These are phyloP conservation scores for Hydropotes inermis DNA, from an alignment of 2,113 vertebrate species.

Conservation along the genomic window DNA sequence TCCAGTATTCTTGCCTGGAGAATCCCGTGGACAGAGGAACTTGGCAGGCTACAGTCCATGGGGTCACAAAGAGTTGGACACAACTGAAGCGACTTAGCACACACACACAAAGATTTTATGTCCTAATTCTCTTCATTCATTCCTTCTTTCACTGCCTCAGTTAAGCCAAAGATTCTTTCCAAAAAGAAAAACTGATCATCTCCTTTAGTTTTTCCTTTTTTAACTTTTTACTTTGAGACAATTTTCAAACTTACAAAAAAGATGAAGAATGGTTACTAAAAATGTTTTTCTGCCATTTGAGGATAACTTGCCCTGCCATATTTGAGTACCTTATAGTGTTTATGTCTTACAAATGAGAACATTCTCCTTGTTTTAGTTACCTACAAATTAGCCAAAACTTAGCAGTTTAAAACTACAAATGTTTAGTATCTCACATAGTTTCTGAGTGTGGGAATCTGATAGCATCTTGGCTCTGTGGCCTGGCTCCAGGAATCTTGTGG, in stretches of 20 bases:
- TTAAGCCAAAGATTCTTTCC: neutral
- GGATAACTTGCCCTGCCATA: neutral
- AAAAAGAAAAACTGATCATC: neutral
- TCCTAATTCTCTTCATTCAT: neutral
- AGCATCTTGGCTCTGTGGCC: neutral
- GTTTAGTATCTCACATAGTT: neutral
- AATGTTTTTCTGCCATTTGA: neutral
- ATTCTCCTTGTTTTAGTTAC: neutral
- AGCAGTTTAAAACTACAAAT: neutral
- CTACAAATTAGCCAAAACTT: neutral
- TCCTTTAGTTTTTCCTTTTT: neutral
- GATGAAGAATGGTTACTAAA: neutral
- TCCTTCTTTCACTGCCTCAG: neutral
- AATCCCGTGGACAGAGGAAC: neutral
- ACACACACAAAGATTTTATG: neutral
- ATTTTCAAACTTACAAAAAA: constrained; percentile 1
- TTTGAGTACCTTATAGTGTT: neutral
- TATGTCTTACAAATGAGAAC: neutral
- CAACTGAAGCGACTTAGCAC: neutral
- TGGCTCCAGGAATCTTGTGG: neutral
- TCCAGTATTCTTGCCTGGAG: neutral
- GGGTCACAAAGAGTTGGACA: neutral
- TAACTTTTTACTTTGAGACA: neutral
- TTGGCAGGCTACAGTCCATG: neutral
- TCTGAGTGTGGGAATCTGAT: neutral